These are phyloP conservation scores for Calcarius lapponicus DNA, from an alignment of 2,797 vertebrate genomes.

Conservation along the genomic window DNA sequence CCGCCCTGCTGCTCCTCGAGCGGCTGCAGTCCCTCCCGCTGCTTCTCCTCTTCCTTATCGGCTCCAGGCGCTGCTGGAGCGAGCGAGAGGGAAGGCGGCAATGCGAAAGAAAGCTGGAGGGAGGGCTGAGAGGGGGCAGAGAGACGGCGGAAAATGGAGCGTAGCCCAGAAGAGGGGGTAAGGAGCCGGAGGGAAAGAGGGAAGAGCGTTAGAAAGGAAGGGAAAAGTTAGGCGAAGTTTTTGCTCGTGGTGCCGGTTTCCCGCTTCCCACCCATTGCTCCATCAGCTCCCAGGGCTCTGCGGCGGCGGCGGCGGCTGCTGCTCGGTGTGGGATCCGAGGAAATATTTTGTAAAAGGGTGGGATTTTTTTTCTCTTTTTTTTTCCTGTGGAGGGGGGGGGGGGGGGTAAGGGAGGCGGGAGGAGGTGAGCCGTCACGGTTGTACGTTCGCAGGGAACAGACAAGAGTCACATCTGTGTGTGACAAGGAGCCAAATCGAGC, in stretches of 20 bases:
- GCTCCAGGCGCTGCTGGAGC: constrained; percentile 42
- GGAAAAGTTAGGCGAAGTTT: constrained; percentile 53
- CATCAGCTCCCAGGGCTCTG: constrained; percentile 37
- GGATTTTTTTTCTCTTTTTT: neutral
- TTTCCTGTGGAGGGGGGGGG: no score
- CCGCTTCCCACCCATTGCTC: constrained; percentile 44
- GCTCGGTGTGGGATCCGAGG: neutral
- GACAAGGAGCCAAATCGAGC: constrained; percentile 58
- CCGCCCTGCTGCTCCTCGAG: neutral
- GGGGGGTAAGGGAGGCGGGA: no score
- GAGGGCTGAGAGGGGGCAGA: neutral
- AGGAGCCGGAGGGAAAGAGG: neutral
- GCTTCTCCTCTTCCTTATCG: constrained; percentile 22
- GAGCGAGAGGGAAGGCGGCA: neutral
- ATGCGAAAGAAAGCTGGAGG: neutral
- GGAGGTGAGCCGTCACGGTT: no score
- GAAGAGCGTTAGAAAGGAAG: neutral
- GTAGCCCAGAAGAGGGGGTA: neutral
- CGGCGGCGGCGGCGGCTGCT: neutral
- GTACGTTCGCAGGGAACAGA: constrained; percentile 34
- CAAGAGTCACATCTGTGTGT: constrained; percentile 59
- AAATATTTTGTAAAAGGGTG: constrained; percentile 15
- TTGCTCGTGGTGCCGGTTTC: constrained; percentile 46
- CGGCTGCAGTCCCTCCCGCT: neutral
- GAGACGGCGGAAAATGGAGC: neutral